These are phyloP conservation scores for Coregonus clupeaformis DNA, from an alignment of 2,113 vertebrate species.

Conservation along the genomic window DNA sequence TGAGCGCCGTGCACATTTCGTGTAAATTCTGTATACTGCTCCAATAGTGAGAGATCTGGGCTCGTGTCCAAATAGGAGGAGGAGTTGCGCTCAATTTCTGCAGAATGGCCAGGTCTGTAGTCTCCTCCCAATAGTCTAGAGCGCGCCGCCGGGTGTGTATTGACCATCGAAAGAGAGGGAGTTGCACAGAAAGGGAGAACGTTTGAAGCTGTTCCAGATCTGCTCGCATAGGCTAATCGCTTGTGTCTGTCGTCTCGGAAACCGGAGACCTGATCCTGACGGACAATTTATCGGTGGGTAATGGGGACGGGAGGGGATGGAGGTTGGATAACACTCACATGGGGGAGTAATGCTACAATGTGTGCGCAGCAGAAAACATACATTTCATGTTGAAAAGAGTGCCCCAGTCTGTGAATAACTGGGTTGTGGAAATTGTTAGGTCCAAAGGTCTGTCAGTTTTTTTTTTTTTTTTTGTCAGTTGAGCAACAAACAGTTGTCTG, in stretches of 20 bases:
- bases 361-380: neutral
- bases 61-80: constrained; percentile 47
- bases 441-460: constrained; percentile 47
- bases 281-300: constrained; percentile 46
- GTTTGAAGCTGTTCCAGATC: neutral
- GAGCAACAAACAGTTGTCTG: constrained; percentile 11
- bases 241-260: constrained; percentile 33
- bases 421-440: neutral
- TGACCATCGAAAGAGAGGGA: neutral
- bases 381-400: neutral
- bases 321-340: neutral
- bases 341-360: constrained; percentile 29
- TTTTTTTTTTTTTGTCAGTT: constrained; percentile 23
- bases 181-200: neutral
- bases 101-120: neutral
- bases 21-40: neutral
- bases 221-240: neutral
- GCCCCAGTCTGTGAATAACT: neutral
- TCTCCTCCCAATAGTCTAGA: constrained; percentile 45
- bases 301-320: constrained; percentile 9
- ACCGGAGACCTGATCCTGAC: constrained; percentile 43
- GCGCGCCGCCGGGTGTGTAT: neutral
- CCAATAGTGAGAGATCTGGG: neutral
- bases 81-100: constrained; percentile 25
- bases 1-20: neutral